Evolutionary conservation across 2,113 vertebrate species (phyloP).

Genomic region (Bubo blakistoni): DNA sequence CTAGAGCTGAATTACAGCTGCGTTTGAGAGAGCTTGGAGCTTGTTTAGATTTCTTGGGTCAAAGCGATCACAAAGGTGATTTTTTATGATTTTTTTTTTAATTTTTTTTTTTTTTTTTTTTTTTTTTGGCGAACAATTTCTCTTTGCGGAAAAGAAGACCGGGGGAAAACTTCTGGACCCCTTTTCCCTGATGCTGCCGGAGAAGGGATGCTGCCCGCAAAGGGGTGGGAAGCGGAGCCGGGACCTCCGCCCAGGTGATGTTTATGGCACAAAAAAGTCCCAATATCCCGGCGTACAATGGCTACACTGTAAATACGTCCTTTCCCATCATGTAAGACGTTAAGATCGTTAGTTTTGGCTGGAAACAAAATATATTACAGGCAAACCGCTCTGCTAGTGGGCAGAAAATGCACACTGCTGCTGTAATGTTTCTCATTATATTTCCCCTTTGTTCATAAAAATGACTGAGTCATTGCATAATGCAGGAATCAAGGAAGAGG

Average conservation of each 20-base stretch:
- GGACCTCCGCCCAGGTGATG: background rate
- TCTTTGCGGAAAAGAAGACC: background rate
- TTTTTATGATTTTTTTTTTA: background rate
- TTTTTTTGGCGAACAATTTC: background rate
- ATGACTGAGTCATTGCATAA: slow-evolving; percentile 19
- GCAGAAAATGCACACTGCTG: background rate
- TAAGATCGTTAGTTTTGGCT: slow-evolving; percentile 29
- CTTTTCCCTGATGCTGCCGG: background rate
- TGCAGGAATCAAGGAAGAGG: background rate
- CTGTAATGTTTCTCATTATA: slow-evolving; percentile 39
- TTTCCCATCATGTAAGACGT: background rate
- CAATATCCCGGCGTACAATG: background rate
- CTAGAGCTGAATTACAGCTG: background rate
- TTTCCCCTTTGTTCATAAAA: slow-evolving; percentile 47
- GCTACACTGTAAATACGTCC: background rate
- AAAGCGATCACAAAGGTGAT: background rate
- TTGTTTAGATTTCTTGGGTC: background rate
- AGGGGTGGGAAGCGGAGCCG: background rate
- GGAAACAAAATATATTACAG: background rate
- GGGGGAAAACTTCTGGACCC: background rate
- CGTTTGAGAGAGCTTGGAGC: background rate
- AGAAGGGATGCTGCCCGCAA: background rate
- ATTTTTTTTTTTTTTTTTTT: too few species aligned
- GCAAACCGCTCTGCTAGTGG: background rate
- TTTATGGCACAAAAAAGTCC: background rate